phyloP scores from a whole-genome alignment of 2,113 vertebrate species.

The Nerophis ophidion region DNA sequence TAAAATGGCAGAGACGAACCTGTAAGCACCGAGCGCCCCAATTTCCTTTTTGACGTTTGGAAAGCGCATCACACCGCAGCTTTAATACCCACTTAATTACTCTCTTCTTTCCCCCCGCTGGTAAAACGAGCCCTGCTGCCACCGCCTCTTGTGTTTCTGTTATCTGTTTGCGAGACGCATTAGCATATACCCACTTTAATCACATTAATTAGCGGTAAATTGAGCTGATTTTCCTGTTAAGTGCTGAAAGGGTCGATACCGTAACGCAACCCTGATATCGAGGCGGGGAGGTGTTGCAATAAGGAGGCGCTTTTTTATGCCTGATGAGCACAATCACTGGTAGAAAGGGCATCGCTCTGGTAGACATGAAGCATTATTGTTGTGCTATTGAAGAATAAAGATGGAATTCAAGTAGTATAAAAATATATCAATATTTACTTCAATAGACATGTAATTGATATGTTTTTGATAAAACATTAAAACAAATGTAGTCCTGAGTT shows the following conservation, averaged over 20 bases:
- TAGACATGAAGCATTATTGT: constrained; percentile 36
- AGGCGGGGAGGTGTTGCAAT: constrained; percentile 20
- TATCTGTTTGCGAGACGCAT: constrained; percentile 56
- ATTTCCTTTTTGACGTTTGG: constrained; percentile 34
- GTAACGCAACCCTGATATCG: constrained; percentile 48
- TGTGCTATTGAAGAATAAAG: constrained; percentile 25
- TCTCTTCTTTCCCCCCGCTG: constrained; percentile 56
- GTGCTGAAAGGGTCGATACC: constrained; percentile 52
- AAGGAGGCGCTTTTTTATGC: constrained; percentile 14
- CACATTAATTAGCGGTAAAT: constrained; percentile 69
- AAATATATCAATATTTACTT: constrained; percentile 17
- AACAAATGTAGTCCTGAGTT: too few species aligned
- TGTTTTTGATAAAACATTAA: too few species aligned
- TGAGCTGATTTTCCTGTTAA: constrained; percentile 57
- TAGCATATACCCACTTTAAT: constrained; percentile 56
- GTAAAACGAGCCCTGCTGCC: constrained; percentile 45
- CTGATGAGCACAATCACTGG: constrained; percentile 17
- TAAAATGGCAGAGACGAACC: not conserved
- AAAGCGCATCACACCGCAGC: constrained; percentile 25
- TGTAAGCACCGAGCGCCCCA: constrained; percentile 26
- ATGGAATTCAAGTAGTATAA: too few species aligned
- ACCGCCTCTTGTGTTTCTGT: constrained; percentile 37
- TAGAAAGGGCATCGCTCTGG: constrained; percentile 12
- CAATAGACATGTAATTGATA: too few species aligned
- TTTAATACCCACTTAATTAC: constrained; percentile 64